Percentiles rank a stretch among this genome's conserved stretches.
These are phyloP conservation scores for Paedocypris sp. DNA, from an alignment of 2,113 vertebrate genomes.

Conservation along the genomic window DNA sequence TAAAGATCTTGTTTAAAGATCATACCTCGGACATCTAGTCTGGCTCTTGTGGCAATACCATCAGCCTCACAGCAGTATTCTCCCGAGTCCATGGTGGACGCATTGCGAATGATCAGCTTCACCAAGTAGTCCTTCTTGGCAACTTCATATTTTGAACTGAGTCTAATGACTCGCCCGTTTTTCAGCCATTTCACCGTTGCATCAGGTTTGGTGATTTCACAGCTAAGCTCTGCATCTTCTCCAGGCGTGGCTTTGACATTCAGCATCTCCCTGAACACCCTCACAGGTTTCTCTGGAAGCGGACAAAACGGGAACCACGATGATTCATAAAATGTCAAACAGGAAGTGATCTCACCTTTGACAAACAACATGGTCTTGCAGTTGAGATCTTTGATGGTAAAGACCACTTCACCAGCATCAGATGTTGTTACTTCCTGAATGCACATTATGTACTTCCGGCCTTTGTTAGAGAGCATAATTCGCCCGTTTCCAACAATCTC, in stretches of 20 bases:
- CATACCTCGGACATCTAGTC: constrained; percentile 74
- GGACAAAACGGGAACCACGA: not conserved
- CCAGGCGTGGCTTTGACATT: constrained; percentile 59
- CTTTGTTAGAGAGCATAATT: constrained; percentile 54
- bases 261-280: constrained; percentile 68
- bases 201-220: constrained; percentile 74
- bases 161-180: constrained; percentile 68
- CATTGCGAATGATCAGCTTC: constrained; percentile 61
- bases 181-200: constrained; percentile 73
- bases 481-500: constrained; percentile 53
- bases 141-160: constrained; percentile 71
- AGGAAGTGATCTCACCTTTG: constrained; percentile 61
- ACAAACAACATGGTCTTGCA: constrained; percentile 80
- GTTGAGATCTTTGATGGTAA: constrained; percentile 69
- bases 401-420: constrained; percentile 78
- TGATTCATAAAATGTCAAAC: not conserved
- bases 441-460: constrained; percentile 64
- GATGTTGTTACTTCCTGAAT: constrained; percentile 51
- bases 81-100: constrained; percentile 70
- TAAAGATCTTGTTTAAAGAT: not conserved
- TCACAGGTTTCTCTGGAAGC: constrained; percentile 70
- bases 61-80: constrained; percentile 80
- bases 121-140: constrained; percentile 58
- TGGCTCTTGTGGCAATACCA: constrained; percentile 65
- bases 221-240: constrained; percentile 74